phyloP scores from a whole-genome alignment of 2,888 invertebrate species.

The Drosophila rubida region DNA sequence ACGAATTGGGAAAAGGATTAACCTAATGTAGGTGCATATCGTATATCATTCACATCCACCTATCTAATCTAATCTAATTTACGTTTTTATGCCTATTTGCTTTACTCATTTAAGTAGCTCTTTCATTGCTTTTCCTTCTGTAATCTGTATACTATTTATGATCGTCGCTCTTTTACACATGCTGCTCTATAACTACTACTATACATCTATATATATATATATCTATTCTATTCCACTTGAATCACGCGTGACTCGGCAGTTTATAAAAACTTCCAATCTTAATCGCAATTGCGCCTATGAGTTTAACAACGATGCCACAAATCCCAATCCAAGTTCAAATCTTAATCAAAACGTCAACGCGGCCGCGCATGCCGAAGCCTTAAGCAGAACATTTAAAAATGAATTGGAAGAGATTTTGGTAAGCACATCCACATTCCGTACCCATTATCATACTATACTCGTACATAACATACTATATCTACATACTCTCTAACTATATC shows the following conservation, averaged over 20 bases:
- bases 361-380: conserved; percentile 74
- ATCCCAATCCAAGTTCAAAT: conserved; percentile 69
- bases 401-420: conserved; percentile 81
- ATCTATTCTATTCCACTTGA: conserved; percentile 51
- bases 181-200: conserved; percentile 36
- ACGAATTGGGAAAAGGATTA: background rate
- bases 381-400: conserved; percentile 78
- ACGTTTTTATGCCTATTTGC: background rate
- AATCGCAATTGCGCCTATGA: conserved; percentile 82
- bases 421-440: conserved; percentile 53
- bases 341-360: conserved; percentile 69
- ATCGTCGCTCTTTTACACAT: conserved; percentile 30
- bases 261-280: conserved; percentile 81
- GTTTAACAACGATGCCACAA: conserved; percentile 74
- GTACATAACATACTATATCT: conserved; percentile 3
- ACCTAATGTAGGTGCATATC: conserved; percentile 5
- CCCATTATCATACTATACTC: conserved; percentile 11
- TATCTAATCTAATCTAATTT: background rate
- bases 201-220: conserved; percentile 11
- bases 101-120: conserved; percentile 10
- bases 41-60: conserved; percentile 18
- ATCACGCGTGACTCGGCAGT: conserved; percentile 66
- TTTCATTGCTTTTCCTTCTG: background rate
- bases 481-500: conserved; percentile 1
- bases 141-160: conserved; percentile 2